Evolutionary conservation across 2,888 invertebrate species (phyloP).

Genomic region (Dromius quadrimaculatus): DNA sequence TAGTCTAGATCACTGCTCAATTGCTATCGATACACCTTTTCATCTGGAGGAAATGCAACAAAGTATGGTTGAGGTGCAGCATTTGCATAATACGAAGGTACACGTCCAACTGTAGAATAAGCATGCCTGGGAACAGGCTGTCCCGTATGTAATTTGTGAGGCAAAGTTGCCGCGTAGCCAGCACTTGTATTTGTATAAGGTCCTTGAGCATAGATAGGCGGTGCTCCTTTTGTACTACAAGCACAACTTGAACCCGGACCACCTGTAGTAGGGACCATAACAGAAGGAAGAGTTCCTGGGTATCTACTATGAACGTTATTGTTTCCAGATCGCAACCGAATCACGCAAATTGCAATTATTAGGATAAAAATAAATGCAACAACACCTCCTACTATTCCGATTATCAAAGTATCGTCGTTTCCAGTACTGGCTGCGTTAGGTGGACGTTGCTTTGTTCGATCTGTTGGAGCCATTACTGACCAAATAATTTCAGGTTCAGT

Average conservation of each 20-base stretch:
- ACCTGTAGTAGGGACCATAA: conserved; percentile 69
- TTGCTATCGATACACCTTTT: conserved; percentile 75
- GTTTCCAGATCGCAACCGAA: conserved; percentile 80
- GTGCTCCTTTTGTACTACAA: conserved; percentile 67
- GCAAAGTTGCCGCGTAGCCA: conserved; percentile 74
- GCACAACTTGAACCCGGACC: conserved; percentile 71
- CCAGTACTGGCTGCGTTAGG: conserved; percentile 73
- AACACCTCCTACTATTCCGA: conserved; percentile 94
- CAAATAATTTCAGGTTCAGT: conserved; percentile 91
- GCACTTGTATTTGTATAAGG: conserved; percentile 65
- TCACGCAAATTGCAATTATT: conserved; percentile 90
- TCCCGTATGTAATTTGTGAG: conserved; percentile 73
- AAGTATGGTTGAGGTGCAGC: conserved; percentile 70
- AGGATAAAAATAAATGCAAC: conserved; percentile 91
- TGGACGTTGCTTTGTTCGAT: conserved; percentile 71
- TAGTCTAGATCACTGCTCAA: conserved; percentile 4
- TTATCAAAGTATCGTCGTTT: conserved; percentile 93
- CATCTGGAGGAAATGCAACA: conserved; percentile 74
- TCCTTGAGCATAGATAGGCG: conserved; percentile 72
- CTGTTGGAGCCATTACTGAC: conserved; percentile 83
- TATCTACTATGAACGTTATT: conserved; percentile 64
- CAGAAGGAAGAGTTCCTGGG: conserved; percentile 63
- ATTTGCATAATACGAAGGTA: conserved; percentile 68
- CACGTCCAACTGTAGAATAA: conserved; percentile 74
- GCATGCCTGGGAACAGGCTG: conserved; percentile 70